These are phyloP conservation scores for Leptonema lineaticorne DNA, from an alignment of 1,140 invertebrate species.

Conservation along the genomic window DNA sequence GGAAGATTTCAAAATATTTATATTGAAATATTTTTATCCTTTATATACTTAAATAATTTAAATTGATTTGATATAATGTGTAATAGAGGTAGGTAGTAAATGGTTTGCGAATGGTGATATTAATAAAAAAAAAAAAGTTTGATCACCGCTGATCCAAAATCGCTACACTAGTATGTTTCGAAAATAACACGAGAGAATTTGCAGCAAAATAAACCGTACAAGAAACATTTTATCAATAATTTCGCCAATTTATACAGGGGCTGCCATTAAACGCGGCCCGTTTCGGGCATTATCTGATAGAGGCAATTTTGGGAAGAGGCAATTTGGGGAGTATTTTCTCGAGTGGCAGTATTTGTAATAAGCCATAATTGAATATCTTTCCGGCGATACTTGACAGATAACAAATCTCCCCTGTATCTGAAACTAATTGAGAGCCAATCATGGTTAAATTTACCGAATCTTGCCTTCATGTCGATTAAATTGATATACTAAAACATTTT, in stretches of 20 bases:
- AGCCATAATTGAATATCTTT: slow-evolving; percentile 31
- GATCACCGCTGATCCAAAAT: too few relatives aligned
- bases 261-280: slow-evolving; percentile 13
- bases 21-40: too few relatives aligned
- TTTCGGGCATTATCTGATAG: slow-evolving; percentile 21
- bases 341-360: slow-evolving; percentile 29
- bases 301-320: slow-evolving; percentile 11
- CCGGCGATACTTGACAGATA: slow-evolving; percentile 23
- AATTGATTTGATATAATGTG: too few relatives aligned
- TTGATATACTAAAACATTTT: neutral
- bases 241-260: slow-evolving; percentile 23
- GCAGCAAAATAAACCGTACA: slow-evolving; percentile 2
- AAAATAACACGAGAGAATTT: neutral
- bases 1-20: too few relatives aligned
- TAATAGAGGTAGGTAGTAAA: too few relatives aligned
- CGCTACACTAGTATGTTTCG: too few relatives aligned
- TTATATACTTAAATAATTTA: too few relatives aligned
- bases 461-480: neutral
- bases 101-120: too few relatives aligned
- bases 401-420: slow-evolving; percentile 28
- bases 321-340: slow-evolving; percentile 25
- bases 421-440: slow-evolving; percentile 33
- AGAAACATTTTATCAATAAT: slow-evolving; percentile 15
- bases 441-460: slow-evolving; percentile 18
- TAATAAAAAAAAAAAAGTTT: too few relatives aligned